A percentile compares a stretch with the other conserved stretches of the same genome.
These are phyloP conservation scores for Dendrocopos noguchii DNA, from an alignment of 2,113 vertebrate genomes.

Conservation along the genomic window DNA sequence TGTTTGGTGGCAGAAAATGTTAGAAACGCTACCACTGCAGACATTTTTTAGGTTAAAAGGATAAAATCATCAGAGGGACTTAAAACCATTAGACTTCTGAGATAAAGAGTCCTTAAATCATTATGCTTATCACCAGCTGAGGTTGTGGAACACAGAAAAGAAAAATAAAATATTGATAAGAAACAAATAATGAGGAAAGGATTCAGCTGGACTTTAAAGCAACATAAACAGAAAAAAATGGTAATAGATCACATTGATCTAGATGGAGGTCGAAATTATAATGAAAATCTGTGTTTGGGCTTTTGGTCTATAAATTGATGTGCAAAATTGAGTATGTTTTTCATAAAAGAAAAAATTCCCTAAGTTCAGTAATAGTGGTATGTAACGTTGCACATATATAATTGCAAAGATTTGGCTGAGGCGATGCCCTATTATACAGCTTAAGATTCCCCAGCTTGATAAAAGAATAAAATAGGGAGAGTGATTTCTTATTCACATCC, in stretches of 20 bases:
- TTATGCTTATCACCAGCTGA: conserved; percentile 8
- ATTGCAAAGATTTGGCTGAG: background rate
- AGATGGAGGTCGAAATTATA: background rate
- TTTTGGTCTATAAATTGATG: background rate
- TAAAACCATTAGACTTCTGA: conserved; percentile 33
- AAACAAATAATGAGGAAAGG: conserved; percentile 27
- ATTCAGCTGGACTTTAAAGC: background rate
- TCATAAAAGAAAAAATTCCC: rapidly evolving
- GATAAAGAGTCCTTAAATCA: conserved; percentile 30
- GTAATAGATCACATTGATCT: background rate
- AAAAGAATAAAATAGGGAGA: background rate
- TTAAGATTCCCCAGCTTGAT: background rate
- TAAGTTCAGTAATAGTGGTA: background rate
- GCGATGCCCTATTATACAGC: background rate
- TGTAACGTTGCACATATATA: background rate
- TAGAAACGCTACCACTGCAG: background rate
- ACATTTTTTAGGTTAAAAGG: conserved; percentile 43
- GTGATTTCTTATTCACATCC: background rate
- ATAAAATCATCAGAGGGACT: conserved; percentile 27
- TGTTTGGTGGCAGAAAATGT: conserved; percentile 27
- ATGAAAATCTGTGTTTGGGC: background rate
- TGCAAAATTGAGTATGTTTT: background rate
- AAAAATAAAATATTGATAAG: background rate
- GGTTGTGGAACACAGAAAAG: background rate
- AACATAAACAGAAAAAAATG: conserved; percentile 25